Percentiles rank a stretch among this genome's conserved stretches.
phyloP scores from a whole-genome alignment of 2,888 invertebrate genomes.

The Sesamia inferens region DNA sequence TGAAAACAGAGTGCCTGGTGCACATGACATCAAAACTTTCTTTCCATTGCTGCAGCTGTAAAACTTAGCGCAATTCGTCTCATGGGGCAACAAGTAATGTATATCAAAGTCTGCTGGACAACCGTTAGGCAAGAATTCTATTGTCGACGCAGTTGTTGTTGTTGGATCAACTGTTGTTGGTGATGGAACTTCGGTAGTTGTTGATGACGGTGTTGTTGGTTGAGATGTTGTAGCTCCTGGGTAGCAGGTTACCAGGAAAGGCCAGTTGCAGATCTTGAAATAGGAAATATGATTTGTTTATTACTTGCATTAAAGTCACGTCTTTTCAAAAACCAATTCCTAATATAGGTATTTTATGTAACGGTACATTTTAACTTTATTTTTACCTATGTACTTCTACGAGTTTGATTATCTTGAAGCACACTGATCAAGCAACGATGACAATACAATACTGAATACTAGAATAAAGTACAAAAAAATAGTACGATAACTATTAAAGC shows the following conservation, averaged over 20 bases:
- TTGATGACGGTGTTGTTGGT: conserved; percentile 19
- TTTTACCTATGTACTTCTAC: no score
- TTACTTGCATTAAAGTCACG: not conserved
- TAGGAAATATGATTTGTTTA: not conserved
- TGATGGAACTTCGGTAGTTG: conserved; percentile 1
- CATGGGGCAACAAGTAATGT: conserved; percentile 50
- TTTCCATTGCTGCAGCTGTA: conserved; percentile 62
- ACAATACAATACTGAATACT: no score
- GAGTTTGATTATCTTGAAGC: no score
- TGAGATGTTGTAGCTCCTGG: conserved; percentile 19
- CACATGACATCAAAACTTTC: conserved; percentile 34
- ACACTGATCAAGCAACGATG: no score
- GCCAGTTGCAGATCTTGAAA: conserved; percentile 62
- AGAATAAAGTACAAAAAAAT: no score
- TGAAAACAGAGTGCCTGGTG: conserved; percentile 39
- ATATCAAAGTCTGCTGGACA: conserved; percentile 54
- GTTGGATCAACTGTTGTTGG: not conserved
- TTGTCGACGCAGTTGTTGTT: conserved; percentile 22
- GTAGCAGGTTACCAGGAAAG: conserved; percentile 36
- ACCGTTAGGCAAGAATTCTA: conserved; percentile 50
- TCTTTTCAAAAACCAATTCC: not conserved
- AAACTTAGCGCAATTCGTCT: conserved; percentile 59
- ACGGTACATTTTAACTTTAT: no score
- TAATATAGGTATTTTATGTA: no score
- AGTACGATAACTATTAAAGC: no score